Base-by-base conservation (phyloP, 2,888 invertebrate genomes). In the Microdon myrmicae region DNA sequence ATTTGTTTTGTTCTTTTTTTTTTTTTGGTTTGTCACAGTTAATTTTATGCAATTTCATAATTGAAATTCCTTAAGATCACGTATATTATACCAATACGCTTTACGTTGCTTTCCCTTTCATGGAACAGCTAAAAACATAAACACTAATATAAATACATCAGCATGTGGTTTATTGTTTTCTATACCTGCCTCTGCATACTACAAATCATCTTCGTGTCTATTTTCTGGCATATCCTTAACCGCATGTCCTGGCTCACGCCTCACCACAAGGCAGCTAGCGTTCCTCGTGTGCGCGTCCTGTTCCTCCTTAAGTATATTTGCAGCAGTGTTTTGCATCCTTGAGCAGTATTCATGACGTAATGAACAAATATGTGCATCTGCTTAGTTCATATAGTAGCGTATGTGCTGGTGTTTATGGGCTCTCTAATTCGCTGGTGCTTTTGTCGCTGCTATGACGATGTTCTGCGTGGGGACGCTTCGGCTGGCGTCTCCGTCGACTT, bases 1-100 rank as follows among this genome's bases (percentile, higher is more conserved):
- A n/a, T n/a, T n/a, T n/a, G n/a, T n/a, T n/a, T n/a, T n/a, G n/a
- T n/a, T n/a, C n/a, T n/a, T n/a, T n/a, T n/a, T n/a, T n/a, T n/a
- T 61, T 48, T 37, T 48, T 35, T 45, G 49, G 31, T 37, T 41
- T 56, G 51, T 47, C 51, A 64, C 51, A 64, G 51, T 64, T 64
- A 58, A 58, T 64, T 64, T 64, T 64, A 58, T 58, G 45, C 64
- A 58, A 64, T 64, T 64, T 64, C 58, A 64, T 64, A 64, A 64
- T 64, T 64, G 58, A 64, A 64, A 56, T 61, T 56, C 58, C 45
- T 37, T 41, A n/a, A n/a, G n/a, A n/a, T n/a, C n/a, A n/a, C n/a
- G n/a, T n/a, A n/a, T n/a, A n/a, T n/a, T n/a, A n/a, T n/a, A n/a
- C n/a, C n/a, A n/a, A n/a, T n/a, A n/a, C n/a, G n/a, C n/a, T n/a